Evolutionary conservation across 2,797 vertebrate genomes (phyloP), one percentile per base, ranked within the genome.

Genomic region (Pogonophryne albipinna): DNA sequence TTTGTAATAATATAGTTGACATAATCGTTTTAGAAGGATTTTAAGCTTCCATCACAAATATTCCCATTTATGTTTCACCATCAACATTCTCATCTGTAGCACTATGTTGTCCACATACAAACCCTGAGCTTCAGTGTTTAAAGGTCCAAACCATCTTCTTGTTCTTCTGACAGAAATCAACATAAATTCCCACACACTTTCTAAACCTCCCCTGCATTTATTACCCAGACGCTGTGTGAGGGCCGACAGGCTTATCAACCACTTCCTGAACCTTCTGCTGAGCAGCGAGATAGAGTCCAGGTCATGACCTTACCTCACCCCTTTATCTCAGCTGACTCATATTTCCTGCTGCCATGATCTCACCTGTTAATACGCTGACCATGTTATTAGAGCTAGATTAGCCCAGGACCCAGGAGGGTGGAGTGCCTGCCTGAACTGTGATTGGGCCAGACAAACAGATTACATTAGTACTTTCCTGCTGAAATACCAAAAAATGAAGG

Each of bases 281-380:
- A 80, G 66, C 27, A 74, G 50, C 13, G 23, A 71, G 69, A 69
- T 42, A n/a, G 45, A 76, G 70, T 41, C 51, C 52, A 63, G 78
- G 62, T 85, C 81, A 20, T 17, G 64, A 78, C 81, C 76, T 72
- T 53, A 52, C 81, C 76, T 72, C 50, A 52, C 65, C 66, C 66
- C 45, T 78, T 85, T 72, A 85, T 84, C 75, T 81, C 66, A 86
- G 82, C 66, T 86, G 80, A 79, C 74, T 80, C 19, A 45, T 63
- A 68, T 80, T 84, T 87, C 78, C 74, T 81, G 63, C 59, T 51
- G 65, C 56, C 42, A 51, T 86, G 77, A 85, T 78, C 76, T 88
- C 84, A 80, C 71, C 72, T 79, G 74, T 66, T 75, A 66, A 72
- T 19, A 51, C 42, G 65, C 79, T 84, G 81, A 78, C 62, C 66